Evolutionary conservation across 37 sponge, comb jelly and placozoan genomes (phyloP), one percentile per base, ranked within the genome.

Genomic region (Halichondria panicea): DNA sequence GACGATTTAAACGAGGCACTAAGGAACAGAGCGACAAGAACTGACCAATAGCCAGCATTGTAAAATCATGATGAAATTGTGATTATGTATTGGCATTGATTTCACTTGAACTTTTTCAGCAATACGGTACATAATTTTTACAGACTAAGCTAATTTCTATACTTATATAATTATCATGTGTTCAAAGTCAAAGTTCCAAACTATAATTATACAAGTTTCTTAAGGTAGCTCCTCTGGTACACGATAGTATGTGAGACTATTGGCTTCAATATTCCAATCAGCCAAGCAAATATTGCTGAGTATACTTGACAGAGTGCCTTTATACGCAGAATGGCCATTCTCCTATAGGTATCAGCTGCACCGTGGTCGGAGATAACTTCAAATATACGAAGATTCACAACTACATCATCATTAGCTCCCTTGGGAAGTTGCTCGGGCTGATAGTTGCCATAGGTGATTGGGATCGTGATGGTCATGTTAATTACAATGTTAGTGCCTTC

Each of bases 271-370:
- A 46, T 84, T 84, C 91, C 91, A 90, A 46, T 91, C 95, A 31
- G 92, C 95, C 30, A 95, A 70, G 88, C 95, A 95, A 32, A 81
- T 63, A 44, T 80, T 55, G 62, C 83, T 88, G 41, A 95, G 71
- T 18, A n/a, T n/a, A 86, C 76, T 46, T 88, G 58, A 56, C 95
- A 95, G 8, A 85, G 41, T 56, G 92, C 95, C 63, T 80, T 90
- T 77, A 95, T 95, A 31, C 80, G 76, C 31, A 95, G 86, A 1
- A 67, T 71, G 37, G 92, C 40, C 9, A 43, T 31, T 1, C 48
- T 25, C n/a, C 77, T 43, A 8, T 28, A 64, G 18, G 82, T 59
- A 0, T 55, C 57, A 18, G 82, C 85, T 15, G 43, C 35, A 13
- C 95, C 95, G 42, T 88, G 92, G 0, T 88, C 55, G 7, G 95